These are phyloP conservation scores for Callipepla squamata DNA, from an alignment of 2,113 vertebrate species.

Conservation along the genomic window DNA sequence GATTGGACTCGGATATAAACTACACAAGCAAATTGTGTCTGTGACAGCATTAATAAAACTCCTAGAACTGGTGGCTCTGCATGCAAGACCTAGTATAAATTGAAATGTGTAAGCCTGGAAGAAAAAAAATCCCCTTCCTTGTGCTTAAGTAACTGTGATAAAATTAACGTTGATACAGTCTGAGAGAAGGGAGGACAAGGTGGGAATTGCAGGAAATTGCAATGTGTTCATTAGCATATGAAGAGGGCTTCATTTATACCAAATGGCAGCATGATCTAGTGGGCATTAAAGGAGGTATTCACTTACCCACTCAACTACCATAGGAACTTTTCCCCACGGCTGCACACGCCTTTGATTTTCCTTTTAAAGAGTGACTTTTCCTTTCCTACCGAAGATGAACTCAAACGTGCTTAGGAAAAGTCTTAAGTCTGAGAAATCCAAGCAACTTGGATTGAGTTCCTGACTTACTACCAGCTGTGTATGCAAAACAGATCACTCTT, in stretches of 20 bases:
- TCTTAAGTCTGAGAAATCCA: conserved; percentile 39
- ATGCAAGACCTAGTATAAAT: not conserved
- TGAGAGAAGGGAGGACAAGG: conserved; percentile 29
- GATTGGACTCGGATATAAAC: not conserved
- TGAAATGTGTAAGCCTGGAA: not conserved
- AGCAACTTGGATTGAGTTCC: not conserved
- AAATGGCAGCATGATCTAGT: conserved; percentile 3
- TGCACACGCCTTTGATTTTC: not conserved
- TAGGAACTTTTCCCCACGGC: not conserved
- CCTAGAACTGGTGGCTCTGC: not conserved
- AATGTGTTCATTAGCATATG: conserved; percentile 38
- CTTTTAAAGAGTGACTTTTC: not conserved
- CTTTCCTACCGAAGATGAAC: not conserved
- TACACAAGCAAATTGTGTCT: not conserved
- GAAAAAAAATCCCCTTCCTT: not conserved
- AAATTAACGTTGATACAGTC: not conserved
- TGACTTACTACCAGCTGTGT: conserved; percentile 35
- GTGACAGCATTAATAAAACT: not conserved
- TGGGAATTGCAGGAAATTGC: conserved; percentile 47
- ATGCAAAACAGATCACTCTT: conserved; percentile 39
- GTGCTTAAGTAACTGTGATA: not conserved
- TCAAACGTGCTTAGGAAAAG: conserved; percentile 29
- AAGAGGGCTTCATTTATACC: conserved; percentile 51
- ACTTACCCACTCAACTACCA: not conserved
- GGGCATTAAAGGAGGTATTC: conserved; percentile 14